phyloP scores from a whole-genome alignment of 2,888 invertebrate species.

The Coremacera marginata region DNA sequence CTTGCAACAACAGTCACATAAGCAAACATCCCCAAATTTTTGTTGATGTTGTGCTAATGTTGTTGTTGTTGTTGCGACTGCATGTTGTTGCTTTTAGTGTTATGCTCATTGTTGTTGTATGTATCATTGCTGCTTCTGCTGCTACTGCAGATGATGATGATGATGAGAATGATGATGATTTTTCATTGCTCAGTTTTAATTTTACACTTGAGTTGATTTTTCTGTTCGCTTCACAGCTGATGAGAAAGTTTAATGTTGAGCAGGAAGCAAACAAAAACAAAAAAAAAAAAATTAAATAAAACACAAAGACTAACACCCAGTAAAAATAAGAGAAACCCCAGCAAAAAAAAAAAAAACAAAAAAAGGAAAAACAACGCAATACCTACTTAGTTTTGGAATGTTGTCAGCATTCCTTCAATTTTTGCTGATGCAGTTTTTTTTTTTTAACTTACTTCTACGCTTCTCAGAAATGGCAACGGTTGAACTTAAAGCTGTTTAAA shows the following conservation, averaged over 20 bases:
- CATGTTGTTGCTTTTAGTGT: conserved; percentile 8
- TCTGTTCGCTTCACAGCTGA: conserved; percentile 54
- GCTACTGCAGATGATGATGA: conserved; percentile 45
- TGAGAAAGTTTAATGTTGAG: conserved; percentile 54
- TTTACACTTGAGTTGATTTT: conserved; percentile 66
- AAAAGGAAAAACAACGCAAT: background rate
- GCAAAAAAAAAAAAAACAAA: background rate
- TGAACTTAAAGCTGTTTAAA: background rate
- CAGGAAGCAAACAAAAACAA: background rate
- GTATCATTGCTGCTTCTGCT: conserved; percentile 28
- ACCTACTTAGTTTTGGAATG: conserved; percentile 2
- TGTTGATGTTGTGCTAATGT: conserved; percentile 2
- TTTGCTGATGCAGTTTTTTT: background rate
- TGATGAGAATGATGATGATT: conserved; percentile 65
- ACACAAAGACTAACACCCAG: background rate
- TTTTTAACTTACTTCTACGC: background rate
- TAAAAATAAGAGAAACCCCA: background rate
- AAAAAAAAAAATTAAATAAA: background rate
- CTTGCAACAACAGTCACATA: background rate
- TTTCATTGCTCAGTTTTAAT: conserved; percentile 68
- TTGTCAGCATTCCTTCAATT: conserved; percentile 7
- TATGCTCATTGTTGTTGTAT: conserved; percentile 9
- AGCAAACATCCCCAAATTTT: conserved; percentile 11
- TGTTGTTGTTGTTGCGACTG: conserved; percentile 3
- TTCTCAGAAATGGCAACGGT: background rate